Percentiles rank a stretch among this genome's conserved stretches.
These are phyloP conservation scores for Merluccius polli DNA, from an alignment of 2,797 vertebrate genomes.

Conservation along the genomic window DNA sequence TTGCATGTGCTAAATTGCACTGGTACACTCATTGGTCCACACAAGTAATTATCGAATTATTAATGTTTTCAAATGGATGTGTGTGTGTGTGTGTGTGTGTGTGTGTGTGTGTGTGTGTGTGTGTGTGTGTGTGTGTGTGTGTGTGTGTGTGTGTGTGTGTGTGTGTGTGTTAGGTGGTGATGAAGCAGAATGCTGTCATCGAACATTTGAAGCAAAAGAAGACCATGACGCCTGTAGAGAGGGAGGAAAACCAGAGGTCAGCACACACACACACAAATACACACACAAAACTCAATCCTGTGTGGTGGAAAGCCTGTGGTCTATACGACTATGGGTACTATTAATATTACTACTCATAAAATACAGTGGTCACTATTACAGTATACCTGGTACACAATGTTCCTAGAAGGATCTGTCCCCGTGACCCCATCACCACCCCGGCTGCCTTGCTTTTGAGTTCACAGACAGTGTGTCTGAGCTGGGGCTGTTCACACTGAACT, in stretches of 20 bases:
- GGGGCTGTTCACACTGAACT: background rate
- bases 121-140: conserved; percentile 3
- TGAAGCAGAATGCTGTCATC: conserved; percentile 96
- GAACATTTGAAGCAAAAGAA: conserved; percentile 98
- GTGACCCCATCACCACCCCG: background rate
- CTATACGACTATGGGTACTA: background rate
- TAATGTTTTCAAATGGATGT: background rate
- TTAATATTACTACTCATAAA: background rate
- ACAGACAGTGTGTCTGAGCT: background rate
- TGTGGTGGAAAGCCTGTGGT: background rate
- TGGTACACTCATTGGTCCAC: background rate
- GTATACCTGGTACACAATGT: background rate
- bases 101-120: conserved; percentile 9
- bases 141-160: background rate
- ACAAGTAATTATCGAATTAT: background rate
- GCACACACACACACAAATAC: conserved; percentile 4
- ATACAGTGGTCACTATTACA: background rate
- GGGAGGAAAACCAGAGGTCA: conserved; percentile 97
- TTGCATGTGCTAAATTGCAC: background rate
- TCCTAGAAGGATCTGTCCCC: background rate
- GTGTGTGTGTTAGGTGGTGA: conserved; percentile 80
- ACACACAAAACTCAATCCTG: background rate
- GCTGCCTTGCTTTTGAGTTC: background rate
- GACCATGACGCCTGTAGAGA: conserved; percentile 88
- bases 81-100: conserved; percentile 11